Evolutionary conservation across 2,113 vertebrate species (phyloP).

Genomic region (Atlantisia rogersi): DNA sequence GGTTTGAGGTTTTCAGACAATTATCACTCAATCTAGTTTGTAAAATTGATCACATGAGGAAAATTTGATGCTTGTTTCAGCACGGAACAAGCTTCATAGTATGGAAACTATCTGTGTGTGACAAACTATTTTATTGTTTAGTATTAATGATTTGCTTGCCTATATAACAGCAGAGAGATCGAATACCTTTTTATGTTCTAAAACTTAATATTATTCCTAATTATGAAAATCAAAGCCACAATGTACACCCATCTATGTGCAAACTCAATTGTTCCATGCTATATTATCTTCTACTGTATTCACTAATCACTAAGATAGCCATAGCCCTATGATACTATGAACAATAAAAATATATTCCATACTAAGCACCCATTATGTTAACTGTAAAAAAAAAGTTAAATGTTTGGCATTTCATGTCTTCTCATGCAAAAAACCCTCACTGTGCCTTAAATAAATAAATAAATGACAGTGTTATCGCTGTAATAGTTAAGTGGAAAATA

Average conservation of each 20-base stretch:
- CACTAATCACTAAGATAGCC: neutral
- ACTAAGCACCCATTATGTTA: neutral
- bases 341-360: neutral
- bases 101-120: neutral
- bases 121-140: neutral
- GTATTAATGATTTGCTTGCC: neutral
- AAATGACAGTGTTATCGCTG: fast-evolving
- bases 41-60: neutral
- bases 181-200: neutral
- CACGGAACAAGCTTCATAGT: neutral
- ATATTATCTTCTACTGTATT: neutral
- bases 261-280: neutral
- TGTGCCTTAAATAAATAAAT: neutral
- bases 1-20: neutral
- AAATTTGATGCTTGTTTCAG: neutral
- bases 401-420: neutral
- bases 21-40: neutral
- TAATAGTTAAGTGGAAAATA: neutral
- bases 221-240: neutral
- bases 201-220: neutral
- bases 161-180: neutral
- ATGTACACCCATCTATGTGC: neutral
- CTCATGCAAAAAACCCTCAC: fast-evolving
- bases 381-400: neutral
- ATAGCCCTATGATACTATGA: neutral